Evolutionary conservation across 2,113 vertebrate genomes (phyloP), one percentile per base, ranked within the genome.

Genomic region (Leucopsar rothschildi): DNA sequence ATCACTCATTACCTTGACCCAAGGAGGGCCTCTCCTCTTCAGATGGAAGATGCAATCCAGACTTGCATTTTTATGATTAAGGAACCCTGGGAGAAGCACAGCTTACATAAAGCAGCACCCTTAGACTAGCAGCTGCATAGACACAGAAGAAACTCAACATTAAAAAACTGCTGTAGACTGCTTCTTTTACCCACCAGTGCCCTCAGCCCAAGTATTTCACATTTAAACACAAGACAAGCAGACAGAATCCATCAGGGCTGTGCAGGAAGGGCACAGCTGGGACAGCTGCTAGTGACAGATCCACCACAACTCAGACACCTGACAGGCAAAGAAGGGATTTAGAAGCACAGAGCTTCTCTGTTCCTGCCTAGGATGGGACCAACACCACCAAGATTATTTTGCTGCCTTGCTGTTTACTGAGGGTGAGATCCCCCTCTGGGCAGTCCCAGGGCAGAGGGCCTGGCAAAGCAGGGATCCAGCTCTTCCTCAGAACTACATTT

Each of bases 1-100:
- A 92, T 88, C 93, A 94, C 60, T 94, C 91, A 90, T 93, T 97
- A 95, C 91, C 88, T 90, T 95, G 95, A 96, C 91, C 89, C n/a
- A 28, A 68, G 47, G 37, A 87, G 37, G 71, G 88, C 82, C 69
- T 91, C 82, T 90, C 64, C 91, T 96, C 69, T 90, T 92, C 86
- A 92, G 65, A 90, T 12, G 42, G 83, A 88, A 94, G 89, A 95
- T 23, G n/a, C 57, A 85, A 94, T 90, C 76, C 95, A 97, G 89
- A 88, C 45, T 81, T 72, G 50, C 57, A 90, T 86, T 85, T 92
- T 90, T 86, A 88, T 82, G 65, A 81, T 75, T 82, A 79, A 79
- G 69, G 53, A 96, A 39, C n/a, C 10, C 56, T 83, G 65, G 1
- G 5, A 84, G 69, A 60, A 77, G 75, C 37, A 37, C 2, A 66